Percentiles rank a stretch among this genome's conserved stretches.
phyloP scores from a whole-genome alignment of 2,113 vertebrate genomes.

The Plecturocebus donacophilus region DNA sequence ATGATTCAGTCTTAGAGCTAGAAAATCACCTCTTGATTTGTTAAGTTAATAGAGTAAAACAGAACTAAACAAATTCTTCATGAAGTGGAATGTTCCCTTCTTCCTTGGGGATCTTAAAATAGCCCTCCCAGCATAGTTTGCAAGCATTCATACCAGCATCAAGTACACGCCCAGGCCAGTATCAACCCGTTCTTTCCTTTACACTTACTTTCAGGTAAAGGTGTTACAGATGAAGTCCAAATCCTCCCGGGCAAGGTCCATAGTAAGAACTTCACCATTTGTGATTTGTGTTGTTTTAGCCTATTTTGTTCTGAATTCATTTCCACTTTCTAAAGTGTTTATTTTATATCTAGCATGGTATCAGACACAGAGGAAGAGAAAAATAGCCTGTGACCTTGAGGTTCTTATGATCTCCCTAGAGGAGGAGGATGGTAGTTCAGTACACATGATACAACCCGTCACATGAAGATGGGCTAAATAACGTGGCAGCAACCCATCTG shows the following conservation, averaged over 20 bases:
- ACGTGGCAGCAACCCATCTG: not conserved
- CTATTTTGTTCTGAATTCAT: constrained; percentile 26
- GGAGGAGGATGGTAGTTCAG: not conserved
- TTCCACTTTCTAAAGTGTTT: constrained; percentile 11
- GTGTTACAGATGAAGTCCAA: not conserved
- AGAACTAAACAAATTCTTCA: constrained; percentile 29
- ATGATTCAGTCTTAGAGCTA: not conserved
- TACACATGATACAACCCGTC: not conserved
- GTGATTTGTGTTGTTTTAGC: constrained; percentile 2
- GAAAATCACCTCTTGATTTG: not conserved
- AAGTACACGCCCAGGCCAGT: not conserved
- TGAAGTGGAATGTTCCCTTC: not conserved
- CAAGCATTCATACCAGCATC: not conserved
- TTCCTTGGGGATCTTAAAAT: not conserved
- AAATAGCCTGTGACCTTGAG: not conserved
- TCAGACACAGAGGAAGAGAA: not conserved
- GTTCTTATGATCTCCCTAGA: not conserved
- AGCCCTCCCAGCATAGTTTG: not conserved
- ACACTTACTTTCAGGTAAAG: not conserved
- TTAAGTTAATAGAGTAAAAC: constrained; percentile 38
- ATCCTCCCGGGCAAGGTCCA: not conserved
- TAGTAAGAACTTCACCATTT: not conserved
- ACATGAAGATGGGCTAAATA: not conserved
- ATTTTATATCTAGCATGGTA: not conserved
- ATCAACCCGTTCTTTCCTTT: not conserved